A percentile compares a stretch with the other conserved stretches of the same genome.
Evolutionary conservation across 2,797 vertebrate species (phyloP).

Genomic region (Lerista edwardsae): DNA sequence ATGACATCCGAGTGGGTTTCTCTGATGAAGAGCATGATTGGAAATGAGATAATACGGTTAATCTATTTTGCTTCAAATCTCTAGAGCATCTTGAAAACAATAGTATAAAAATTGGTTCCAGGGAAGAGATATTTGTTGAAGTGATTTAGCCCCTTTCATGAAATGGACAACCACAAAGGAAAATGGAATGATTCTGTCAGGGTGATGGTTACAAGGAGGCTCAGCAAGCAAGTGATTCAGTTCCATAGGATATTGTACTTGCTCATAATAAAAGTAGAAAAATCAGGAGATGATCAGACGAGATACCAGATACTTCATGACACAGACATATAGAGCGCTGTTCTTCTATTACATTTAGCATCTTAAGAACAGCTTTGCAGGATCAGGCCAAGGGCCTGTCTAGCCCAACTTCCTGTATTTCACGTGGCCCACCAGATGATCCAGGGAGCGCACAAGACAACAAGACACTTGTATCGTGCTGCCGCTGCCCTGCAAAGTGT

Average conservation of each 20-base stretch:
- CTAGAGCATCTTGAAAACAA: no score
- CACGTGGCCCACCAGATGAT: no score
- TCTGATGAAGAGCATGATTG: no score
- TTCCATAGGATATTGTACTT: constrained; percentile 39
- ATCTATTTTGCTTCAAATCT: neutral
- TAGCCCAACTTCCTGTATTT: no score
- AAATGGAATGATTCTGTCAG: neutral
- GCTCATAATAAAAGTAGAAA: constrained; percentile 25
- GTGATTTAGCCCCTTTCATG: neutral
- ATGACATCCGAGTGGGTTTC: no score
- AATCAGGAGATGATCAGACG: constrained; percentile 6
- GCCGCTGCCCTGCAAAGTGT: no score
- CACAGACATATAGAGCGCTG: neutral
- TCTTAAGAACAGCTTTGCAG: no score
- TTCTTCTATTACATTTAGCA: no score
- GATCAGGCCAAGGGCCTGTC: no score
- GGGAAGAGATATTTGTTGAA: neutral
- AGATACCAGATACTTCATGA: neutral
- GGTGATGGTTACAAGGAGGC: neutral
- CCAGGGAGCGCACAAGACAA: no score
- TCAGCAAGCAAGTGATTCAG: neutral
- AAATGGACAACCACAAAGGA: neutral
- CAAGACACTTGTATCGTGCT: no score
- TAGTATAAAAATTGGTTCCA: no score
- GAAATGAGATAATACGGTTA: neutral